Evolutionary conservation across 1,140 invertebrate genomes (phyloP).

Genomic region (Eciton burchellii): DNA sequence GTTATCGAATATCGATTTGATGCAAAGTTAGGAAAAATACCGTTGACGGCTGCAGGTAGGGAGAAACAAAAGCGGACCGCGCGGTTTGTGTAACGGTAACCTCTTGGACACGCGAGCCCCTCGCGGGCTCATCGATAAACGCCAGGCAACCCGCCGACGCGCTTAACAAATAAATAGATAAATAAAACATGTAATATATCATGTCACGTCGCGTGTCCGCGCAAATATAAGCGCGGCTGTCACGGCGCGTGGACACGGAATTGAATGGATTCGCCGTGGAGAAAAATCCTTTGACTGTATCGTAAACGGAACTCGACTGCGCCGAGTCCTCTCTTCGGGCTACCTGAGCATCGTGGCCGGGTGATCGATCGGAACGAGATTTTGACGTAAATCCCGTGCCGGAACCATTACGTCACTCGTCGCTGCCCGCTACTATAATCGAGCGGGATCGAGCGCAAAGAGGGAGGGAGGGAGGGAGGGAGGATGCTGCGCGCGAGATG

Average conservation of each 20-base stretch:
- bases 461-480: too few relatives aligned
- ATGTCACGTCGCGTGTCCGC: neutral
- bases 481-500: neutral
- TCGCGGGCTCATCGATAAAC: conserved; percentile 39
- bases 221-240: neutral
- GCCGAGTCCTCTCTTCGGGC: too few relatives aligned
- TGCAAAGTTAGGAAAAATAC: conserved; percentile 58
- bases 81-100: conserved; percentile 46
- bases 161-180: conserved; percentile 29
- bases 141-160: neutral
- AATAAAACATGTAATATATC: conserved; percentile 42
- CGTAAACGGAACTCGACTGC: too few relatives aligned
- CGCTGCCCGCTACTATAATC: neutral
- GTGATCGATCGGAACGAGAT: too few relatives aligned
- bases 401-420: neutral
- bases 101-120: conserved; percentile 51
- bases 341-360: too few relatives aligned
- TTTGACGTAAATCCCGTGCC: neutral
- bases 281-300: neutral
- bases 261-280: neutral
- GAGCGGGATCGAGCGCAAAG: too few relatives aligned
- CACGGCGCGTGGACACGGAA: neutral
- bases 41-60: conserved; percentile 45
- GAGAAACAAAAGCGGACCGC: conserved; percentile 49
- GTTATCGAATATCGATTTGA: conserved; percentile 64